phyloP scores from a whole-genome alignment of 1,140 invertebrate genomes.

The Marisa cornuarietis region DNA sequence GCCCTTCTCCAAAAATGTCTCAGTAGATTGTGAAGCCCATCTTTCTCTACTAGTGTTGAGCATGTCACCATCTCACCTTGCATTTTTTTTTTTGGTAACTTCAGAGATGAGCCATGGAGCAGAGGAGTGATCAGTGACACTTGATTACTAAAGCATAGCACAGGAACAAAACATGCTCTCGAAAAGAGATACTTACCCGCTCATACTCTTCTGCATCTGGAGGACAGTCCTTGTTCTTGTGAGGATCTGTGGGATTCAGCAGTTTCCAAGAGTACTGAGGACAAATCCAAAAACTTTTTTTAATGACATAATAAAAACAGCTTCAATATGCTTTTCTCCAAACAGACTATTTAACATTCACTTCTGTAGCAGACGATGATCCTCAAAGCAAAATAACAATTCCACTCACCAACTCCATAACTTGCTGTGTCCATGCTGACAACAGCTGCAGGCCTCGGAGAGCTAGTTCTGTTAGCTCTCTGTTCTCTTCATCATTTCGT shows the following conservation, averaged over 20 bases:
- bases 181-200: constrained; percentile 72
- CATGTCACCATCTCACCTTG: no score
- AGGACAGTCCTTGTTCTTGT: constrained; percentile 95
- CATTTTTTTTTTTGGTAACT: no score
- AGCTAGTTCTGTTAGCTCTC: constrained; percentile 90
- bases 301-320: background rate
- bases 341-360: background rate
- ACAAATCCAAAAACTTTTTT: background rate
- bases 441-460: constrained; percentile 91
- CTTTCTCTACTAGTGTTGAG: no score
- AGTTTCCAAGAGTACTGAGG: constrained; percentile 93
- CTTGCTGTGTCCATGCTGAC: constrained; percentile 96
- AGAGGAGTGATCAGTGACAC: no score
- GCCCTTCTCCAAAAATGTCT: no score
- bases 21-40: no score
- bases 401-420: constrained; percentile 83
- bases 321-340: background rate
- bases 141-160: no score
- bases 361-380: background rate
- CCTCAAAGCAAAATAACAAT: no score
- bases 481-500: constrained; percentile 91
- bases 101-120: no score
- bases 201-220: constrained; percentile 99
- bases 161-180: background rate
- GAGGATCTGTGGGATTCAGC: constrained; percentile 96